Evolutionary conservation across 2,888 invertebrate species (phyloP), one percentile per base, ranked within the genome.

Genomic region (Nematopogon swammerdamellus): DNA sequence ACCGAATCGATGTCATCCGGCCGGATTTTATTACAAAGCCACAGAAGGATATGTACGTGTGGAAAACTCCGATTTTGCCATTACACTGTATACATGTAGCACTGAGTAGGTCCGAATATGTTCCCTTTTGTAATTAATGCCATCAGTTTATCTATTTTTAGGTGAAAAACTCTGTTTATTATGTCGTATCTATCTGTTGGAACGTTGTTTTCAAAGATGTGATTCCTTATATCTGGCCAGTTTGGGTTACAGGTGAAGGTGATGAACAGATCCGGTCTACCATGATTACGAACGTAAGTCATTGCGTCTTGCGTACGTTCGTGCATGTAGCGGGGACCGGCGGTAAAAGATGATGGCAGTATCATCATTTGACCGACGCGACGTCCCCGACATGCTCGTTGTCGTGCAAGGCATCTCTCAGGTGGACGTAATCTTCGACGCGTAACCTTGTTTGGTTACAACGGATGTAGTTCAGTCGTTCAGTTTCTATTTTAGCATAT

Each of bases 261-360:
- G 5, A 25, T 25, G 4, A 25, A 25, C 16, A 55, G 47, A 52
- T 54, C 54, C 19, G 52, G 56, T 52, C 49, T 50, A 14, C 54
- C 54, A 49, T 54, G n/a, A 47, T 29, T 48, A 49, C 53, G 50
- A 17, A 53, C 53, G 45, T 56, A 49, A 8, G 52, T 51, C 51
- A 57, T 52, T 1, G 54, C 52, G 46, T 55, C 55, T 36, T 57
- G 54, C 2, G 52, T 45, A 46, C 52, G 49, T 51, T 55, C 53
- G 14, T 56, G 55, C 47, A 55, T 49, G 49, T 54, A 53, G 45
- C 53, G 48, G 18, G 55, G 57, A 46, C 54, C 51, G 36, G 53
- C 55, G 19, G 50, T 55, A 45, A 54, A 56, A 19, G 53, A 55
- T 45, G 55, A 52, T 18, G 54, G 54, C 48, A 55, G 48, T 29